These are phyloP conservation scores for Elysia crispata DNA, from an alignment of 2,888 invertebrate species.

Conservation along the genomic window DNA sequence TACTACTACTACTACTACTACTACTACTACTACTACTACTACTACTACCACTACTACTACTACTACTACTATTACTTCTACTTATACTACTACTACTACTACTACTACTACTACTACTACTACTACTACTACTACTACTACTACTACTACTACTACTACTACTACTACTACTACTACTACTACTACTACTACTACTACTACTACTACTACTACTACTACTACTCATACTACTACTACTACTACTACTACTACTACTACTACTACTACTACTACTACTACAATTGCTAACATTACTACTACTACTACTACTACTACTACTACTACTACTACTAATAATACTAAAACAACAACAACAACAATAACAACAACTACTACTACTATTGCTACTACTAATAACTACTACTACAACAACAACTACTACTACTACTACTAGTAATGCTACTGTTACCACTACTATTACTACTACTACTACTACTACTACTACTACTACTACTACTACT, in stretches of 20 bases:
- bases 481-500: conserved; percentile 9
- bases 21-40: conserved; percentile 25
- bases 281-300: no score
- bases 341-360: no score
- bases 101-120: conserved; percentile 25
- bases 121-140: conserved; percentile 26
- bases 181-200: conserved; percentile 9
- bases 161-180: conserved; percentile 17
- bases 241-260: conserved; percentile 1
- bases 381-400: no score
- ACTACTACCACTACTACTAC: not conserved
- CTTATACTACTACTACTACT: conserved; percentile 28
- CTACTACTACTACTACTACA: no score
- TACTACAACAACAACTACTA: not conserved
- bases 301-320: no score
- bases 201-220: conserved; percentile 3
- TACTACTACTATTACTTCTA: no score
- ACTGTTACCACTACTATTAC: not conserved
- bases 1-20: conserved; percentile 28
- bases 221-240: no score
- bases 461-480: conserved; percentile 9
- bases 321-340: no score
- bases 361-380: no score
- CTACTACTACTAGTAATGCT: no score
- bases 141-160: conserved; percentile 6